Evolutionary conservation across 2,888 invertebrate species (phyloP).

Genomic region (Listrodromus nycthemerus): DNA sequence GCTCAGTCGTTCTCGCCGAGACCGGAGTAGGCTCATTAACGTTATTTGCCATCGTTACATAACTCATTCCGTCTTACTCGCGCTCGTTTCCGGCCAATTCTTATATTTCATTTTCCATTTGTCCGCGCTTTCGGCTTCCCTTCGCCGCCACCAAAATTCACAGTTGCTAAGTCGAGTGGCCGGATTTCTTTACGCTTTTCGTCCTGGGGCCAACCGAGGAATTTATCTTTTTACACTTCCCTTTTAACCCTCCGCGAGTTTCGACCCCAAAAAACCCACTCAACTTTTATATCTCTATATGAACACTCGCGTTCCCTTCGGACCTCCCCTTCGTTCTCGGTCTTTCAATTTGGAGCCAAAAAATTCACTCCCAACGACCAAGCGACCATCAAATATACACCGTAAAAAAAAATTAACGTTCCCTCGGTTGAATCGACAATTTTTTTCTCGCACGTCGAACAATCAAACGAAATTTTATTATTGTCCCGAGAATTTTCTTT

Average conservation of each 20-base stretch:
- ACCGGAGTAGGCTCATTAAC: constrained; percentile 83
- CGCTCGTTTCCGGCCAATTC: constrained; percentile 49
- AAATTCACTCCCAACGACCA: constrained; percentile 1
- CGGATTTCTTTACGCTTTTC: constrained; percentile 28
- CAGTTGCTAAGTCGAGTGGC: background rate
- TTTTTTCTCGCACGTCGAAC: constrained; percentile 5
- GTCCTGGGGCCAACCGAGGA: background rate
- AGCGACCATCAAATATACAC: background rate
- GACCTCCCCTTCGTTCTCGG: constrained; percentile 15
- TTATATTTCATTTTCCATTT: constrained; percentile 58
- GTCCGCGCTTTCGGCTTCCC: constrained; percentile 27
- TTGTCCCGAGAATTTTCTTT: background rate
- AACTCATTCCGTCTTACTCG: constrained; percentile 74
- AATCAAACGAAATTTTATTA: background rate
- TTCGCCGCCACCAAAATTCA: constrained; percentile 19
- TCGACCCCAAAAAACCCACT: constrained; percentile 19
- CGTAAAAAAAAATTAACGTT: background rate
- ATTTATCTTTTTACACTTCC: constrained; percentile 16
- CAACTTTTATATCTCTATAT: constrained; percentile 23
- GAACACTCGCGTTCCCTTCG: constrained; percentile 9
- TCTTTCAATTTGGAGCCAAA: constrained; percentile 36
- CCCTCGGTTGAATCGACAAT: background rate
- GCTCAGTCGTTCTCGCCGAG: constrained; percentile 69
- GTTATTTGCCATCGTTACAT: constrained; percentile 84
- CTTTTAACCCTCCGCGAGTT: background rate